phyloP scores from a whole-genome alignment of 2,113 vertebrate species.

The Conger conger region DNA sequence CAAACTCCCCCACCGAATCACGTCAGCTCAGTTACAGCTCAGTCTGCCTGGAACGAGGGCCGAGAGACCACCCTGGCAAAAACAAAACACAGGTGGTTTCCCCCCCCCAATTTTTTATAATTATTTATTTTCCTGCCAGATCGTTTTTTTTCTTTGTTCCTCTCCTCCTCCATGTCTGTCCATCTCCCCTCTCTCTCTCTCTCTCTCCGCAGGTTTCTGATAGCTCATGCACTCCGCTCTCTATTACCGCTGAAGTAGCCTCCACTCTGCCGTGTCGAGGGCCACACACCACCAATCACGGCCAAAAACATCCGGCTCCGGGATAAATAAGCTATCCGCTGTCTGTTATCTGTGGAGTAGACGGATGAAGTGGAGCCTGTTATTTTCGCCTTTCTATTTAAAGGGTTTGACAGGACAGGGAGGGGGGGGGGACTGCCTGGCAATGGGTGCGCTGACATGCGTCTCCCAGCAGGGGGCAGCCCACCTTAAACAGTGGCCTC shows the following conservation, averaged over 20 bases:
- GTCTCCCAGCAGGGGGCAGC: not conserved
- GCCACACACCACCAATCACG: not conserved
- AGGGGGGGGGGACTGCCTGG: not conserved
- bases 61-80: not conserved
- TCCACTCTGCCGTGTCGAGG: not conserved
- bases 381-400: not conserved
- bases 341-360: not conserved
- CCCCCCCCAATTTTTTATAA: too few species aligned
- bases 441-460: not conserved
- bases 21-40: constrained; percentile 34
- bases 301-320: not conserved
- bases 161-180: not conserved
- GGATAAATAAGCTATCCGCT: constrained; percentile 2
- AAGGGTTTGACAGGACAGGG: not conserved
- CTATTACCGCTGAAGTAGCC: not conserved
- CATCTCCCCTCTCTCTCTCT: not conserved
- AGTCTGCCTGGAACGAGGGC: constrained; percentile 48
- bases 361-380: not conserved
- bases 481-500: not conserved
- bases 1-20: not conserved
- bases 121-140: not conserved
- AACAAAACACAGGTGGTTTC: not conserved
- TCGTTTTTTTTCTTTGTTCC: not conserved
- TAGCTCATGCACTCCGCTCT: not conserved
- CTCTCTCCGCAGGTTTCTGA: not conserved